Evolutionary conservation across 2,113 vertebrate genomes (phyloP).

Genomic region (Typhlomys cinereus): DNA sequence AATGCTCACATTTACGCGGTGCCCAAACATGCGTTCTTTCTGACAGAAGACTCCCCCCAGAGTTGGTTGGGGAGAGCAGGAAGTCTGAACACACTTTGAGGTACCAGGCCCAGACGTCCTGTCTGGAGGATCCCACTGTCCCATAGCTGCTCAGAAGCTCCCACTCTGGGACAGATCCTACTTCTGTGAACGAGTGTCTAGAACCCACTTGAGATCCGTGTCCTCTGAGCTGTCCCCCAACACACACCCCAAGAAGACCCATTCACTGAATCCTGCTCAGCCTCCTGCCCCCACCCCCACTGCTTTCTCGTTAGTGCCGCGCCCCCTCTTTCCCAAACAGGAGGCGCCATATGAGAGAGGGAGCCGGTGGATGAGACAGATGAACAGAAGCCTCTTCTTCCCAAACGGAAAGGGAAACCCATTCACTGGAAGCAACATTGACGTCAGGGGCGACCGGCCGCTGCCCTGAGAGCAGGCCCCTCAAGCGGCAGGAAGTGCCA

Average conservation of each 20-base stretch:
- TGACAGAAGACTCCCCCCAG: not conserved
- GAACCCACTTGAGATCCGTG: not conserved
- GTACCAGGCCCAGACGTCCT: too few relatives aligned
- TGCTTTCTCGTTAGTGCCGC: conserved; percentile 7
- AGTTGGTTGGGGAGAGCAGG: not conserved
- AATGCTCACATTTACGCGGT: not conserved
- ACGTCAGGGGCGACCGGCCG: conserved; percentile 61
- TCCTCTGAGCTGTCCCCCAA: not conserved
- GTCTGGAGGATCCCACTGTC: not conserved
- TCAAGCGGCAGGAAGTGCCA: conserved; percentile 66
- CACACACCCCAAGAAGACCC: not conserved
- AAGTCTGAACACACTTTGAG: not conserved
- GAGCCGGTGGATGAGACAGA: not conserved
- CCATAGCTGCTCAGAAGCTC: not conserved
- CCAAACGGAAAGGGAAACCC: conserved; percentile 74
- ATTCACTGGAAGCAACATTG: conserved; percentile 60
- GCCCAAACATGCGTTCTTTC: not conserved
- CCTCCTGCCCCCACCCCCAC: not conserved
- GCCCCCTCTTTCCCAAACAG: conserved; percentile 38
- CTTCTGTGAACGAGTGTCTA: not conserved
- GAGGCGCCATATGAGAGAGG: conserved; percentile 57
- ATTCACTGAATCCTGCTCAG: not conserved
- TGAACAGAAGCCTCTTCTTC: conserved; percentile 51
- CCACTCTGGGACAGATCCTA: not conserved
- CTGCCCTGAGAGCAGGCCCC: not conserved